Evolutionary conservation across 2,113 vertebrate species (phyloP).

Genomic region (Polyodon spathula): DNA sequence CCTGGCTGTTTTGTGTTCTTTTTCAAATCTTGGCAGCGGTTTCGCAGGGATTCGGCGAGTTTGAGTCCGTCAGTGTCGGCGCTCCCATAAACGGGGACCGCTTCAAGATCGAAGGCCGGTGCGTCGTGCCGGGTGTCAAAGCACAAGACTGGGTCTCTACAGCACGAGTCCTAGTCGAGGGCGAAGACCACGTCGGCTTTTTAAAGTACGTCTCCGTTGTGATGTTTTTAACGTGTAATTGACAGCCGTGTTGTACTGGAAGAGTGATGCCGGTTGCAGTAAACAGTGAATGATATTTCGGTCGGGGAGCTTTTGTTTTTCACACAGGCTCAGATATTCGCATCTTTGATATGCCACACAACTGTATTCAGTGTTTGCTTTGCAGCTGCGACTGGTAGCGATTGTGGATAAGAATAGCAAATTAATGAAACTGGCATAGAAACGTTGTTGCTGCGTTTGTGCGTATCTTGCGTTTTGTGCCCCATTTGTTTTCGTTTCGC

Average conservation of each 20-base stretch:
- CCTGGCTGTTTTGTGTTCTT: slow-evolving; percentile 28
- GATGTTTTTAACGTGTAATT: not conserved
- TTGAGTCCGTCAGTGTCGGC: slow-evolving; percentile 47
- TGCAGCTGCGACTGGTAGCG: too few relatives aligned
- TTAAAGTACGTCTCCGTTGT: slow-evolving; percentile 59
- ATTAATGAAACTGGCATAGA: too few relatives aligned
- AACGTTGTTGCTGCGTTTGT: too few relatives aligned
- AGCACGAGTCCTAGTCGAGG: slow-evolving; percentile 79
- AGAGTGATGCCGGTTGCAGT: not conserved
- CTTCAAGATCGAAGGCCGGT: slow-evolving; percentile 88
- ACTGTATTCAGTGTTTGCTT: too few relatives aligned
- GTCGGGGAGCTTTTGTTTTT: not conserved
- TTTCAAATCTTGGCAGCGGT: slow-evolving; percentile 30
- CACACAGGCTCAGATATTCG: too few relatives aligned
- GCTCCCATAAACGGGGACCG: slow-evolving; percentile 59
- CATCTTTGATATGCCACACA: too few relatives aligned
- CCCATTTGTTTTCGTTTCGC: too few relatives aligned
- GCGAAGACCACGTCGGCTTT: slow-evolving; percentile 86
- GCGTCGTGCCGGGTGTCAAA: slow-evolving; percentile 78
- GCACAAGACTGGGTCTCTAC: slow-evolving; percentile 85
- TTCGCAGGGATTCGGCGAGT: slow-evolving; percentile 35
- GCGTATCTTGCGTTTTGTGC: too few relatives aligned
- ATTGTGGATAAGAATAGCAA: too few relatives aligned
- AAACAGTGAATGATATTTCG: not conserved
- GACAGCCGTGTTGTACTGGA: not conserved